Conservation (phyloP, 2,888 invertebrate species). For the Tolmerus cingulatus region DNA sequence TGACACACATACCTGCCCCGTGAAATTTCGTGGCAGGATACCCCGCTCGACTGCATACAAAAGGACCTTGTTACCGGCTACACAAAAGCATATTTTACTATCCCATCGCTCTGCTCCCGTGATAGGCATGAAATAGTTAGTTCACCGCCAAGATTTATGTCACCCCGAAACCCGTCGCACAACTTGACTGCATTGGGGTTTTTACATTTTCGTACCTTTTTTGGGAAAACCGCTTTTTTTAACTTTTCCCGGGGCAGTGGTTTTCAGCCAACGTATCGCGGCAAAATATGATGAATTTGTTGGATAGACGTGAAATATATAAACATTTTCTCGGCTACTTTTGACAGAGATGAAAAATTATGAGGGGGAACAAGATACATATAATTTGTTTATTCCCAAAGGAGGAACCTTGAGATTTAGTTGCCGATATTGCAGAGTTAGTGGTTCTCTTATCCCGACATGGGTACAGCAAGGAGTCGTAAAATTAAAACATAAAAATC, state of each 20-base stretch:
- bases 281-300: background rate
- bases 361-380: background rate
- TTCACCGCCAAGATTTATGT: background rate
- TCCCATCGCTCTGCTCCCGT: background rate
- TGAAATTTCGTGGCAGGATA: background rate
- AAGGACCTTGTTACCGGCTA: background rate
- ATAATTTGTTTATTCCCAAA: background rate
- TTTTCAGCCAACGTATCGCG: background rate
- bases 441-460: no score
- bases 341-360: background rate
- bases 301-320: background rate
- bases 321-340: background rate
- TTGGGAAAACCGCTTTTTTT: background rate
- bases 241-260: background rate
- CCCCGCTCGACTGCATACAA: background rate
- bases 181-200: background rate
- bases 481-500: no score
- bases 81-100: background rate
- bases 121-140: background rate
- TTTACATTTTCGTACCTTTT: background rate
- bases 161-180: background rate
- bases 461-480: no score
- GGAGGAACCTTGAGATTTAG: no score
- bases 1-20: background rate
- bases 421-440: no score